phyloP scores from a whole-genome alignment of 2,797 vertebrate species.

The Garrulus glandarius region DNA sequence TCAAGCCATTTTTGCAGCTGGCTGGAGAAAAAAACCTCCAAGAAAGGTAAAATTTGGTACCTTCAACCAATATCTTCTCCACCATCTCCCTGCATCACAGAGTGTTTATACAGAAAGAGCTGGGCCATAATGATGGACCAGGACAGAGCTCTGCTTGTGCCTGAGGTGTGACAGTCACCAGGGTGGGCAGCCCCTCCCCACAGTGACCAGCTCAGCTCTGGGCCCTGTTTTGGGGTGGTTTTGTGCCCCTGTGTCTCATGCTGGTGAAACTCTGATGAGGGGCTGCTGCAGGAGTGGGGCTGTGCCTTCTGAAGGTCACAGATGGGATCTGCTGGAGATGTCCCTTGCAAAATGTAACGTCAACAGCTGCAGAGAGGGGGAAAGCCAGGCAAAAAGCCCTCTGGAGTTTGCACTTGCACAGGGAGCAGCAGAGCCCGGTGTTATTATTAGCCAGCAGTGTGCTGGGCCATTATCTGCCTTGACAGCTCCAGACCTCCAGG shows the following conservation, averaged over 20 bases:
- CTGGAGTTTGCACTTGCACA: not conserved
- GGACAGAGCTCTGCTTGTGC: not conserved
- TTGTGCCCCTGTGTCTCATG: fast-evolving
- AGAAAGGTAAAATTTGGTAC: not conserved
- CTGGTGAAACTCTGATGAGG: not conserved
- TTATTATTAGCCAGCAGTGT: conserved; percentile 45
- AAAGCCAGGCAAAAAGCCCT: not conserved
- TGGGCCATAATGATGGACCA: not conserved
- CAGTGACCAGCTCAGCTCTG: not conserved
- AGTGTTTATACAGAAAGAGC: fast-evolving
- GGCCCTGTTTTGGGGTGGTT: not conserved
- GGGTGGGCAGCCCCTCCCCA: not conserved
- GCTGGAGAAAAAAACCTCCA: not conserved
- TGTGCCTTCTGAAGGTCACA: conserved; percentile 12
- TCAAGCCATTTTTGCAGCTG: not conserved
- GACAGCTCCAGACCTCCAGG: conserved; percentile 52
- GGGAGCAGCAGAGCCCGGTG: not conserved
- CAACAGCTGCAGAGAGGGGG: not conserved
- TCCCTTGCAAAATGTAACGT: not conserved
- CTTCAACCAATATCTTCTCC: not conserved
- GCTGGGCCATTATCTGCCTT: conserved; percentile 42
- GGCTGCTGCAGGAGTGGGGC: not conserved
- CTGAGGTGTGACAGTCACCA: not conserved
- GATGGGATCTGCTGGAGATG: not conserved
- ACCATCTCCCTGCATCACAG: not conserved